phyloP scores from a whole-genome alignment of 2,888 invertebrate species.

The Phyto melanocephala region DNA sequence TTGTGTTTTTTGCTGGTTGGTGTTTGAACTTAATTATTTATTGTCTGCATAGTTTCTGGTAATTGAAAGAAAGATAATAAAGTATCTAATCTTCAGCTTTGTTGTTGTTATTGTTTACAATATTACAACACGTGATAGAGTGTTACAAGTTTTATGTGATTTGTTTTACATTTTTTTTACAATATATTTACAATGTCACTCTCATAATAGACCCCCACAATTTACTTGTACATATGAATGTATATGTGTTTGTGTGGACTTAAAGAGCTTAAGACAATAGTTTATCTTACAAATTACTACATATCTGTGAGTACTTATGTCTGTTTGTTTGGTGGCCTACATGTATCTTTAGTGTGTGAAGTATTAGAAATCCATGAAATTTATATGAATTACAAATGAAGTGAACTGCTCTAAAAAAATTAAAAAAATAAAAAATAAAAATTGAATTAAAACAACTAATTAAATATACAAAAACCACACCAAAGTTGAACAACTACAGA shows the following conservation, averaged over 20 bases:
- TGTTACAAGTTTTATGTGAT: background rate
- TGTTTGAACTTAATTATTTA: conserved; percentile 1
- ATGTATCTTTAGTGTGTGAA: conserved; percentile 19
- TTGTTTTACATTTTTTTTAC: background rate
- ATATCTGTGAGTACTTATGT: background rate
- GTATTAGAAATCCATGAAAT: conserved; percentile 55
- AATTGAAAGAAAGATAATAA: background rate
- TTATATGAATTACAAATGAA: conserved; percentile 63
- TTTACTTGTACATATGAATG: background rate
- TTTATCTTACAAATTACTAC: conserved; percentile 36
- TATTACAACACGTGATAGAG: conserved; percentile 57
- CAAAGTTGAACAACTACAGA: conserved; percentile 18
- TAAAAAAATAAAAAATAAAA: conserved; percentile 3
- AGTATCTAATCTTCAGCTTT: conserved; percentile 34
- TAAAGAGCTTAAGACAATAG: conserved; percentile 23
- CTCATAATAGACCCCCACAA: background rate
- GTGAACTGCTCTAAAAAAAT: conserved; percentile 44
- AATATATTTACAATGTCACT: conserved; percentile 55
- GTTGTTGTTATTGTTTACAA: background rate
- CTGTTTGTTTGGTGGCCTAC: background rate
- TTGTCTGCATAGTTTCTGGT: background rate
- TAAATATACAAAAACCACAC: conserved; percentile 45
- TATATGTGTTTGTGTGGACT: background rate
- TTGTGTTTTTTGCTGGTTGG: background rate
- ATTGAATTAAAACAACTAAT: conserved; percentile 59